Conservation (phyloP, 1,140 invertebrate species). For the Leptinotarsa texana region DNA sequence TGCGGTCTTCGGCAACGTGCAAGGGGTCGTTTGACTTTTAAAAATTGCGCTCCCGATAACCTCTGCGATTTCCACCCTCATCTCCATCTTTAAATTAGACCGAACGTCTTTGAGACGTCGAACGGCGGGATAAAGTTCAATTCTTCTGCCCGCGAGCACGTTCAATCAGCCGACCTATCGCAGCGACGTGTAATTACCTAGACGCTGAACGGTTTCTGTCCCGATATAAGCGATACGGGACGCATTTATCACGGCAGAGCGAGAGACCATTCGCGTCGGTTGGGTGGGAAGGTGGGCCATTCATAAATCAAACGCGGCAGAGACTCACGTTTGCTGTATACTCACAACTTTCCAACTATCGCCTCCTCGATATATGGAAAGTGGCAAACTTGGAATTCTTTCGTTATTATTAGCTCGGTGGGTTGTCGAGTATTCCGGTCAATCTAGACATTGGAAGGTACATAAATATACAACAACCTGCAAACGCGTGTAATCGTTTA, state of each 20-base stretch:
- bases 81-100: constrained; percentile 8
- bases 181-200: constrained; percentile 41
- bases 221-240: constrained; percentile 31
- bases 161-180: constrained; percentile 43
- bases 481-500: no score
- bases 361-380: background rate
- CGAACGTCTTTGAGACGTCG: constrained; percentile 30
- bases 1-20: background rate
- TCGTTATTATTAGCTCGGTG: background rate
- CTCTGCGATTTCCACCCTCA: constrained; percentile 2
- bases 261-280: constrained; percentile 26
- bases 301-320: constrained; percentile 37
- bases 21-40: background rate
- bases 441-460: no score
- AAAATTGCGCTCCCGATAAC: constrained; percentile 5
- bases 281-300: constrained; percentile 30
- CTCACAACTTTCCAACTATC: constrained; percentile 13
- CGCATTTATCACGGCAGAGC: constrained; percentile 34
- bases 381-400: background rate
- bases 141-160: constrained; percentile 37
- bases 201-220: constrained; percentile 38
- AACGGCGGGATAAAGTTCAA: constrained; percentile 27
- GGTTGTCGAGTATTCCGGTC: no score
- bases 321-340: background rate
- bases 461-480: no score